Evolutionary conservation across 1,140 invertebrate genomes (phyloP), one percentile per base, ranked within the genome.

Genomic region (Drosophila suzukii): DNA sequence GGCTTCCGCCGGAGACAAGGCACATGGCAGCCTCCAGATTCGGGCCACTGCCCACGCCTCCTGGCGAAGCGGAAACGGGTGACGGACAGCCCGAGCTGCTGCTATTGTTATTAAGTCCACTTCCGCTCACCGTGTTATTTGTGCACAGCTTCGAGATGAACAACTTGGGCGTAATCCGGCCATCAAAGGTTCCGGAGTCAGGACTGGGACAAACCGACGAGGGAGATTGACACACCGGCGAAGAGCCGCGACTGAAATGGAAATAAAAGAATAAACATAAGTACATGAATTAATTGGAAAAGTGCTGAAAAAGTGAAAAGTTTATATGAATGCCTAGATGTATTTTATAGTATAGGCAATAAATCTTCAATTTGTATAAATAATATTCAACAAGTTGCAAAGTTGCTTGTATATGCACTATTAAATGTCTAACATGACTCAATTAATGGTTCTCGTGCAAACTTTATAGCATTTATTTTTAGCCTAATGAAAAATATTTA

Each of bases 161-260:
- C 8, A 92, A 47, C 63, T 92, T 92, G 49, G 91, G 91, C 20
- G 91, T 92, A 6, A 84, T 91, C 27, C 91, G 84, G 6, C 91
- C 90, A 49, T 92, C 91, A 39, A 91, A 92, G 24, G 91, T 92
- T 30, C 90, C 91, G 34, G 91, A 92, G 39, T 92, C 91, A 5
- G 91, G 91, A 57, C 89, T 91, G 51, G 89, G 89, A 34, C 91
- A 92, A 20, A 92, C 79, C 7, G 91, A 91, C 20, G 89, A 92
- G 6, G 91, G 91, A 2, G 91, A 92, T 84, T 91, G 91, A 51
- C 88, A 92, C 36, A 92, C 88, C 61, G 94, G 93, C 49, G 94
- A 93, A 13, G 94, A 93, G 92, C 83, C 94, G 38, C 94, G 93
- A 75, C 94, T 94, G 50, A n/a, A 75, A 55, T 46, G 11, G 13